Conservation (phyloP, 2,888 invertebrate species). For the Ommatoiulus sabulosus region DNA sequence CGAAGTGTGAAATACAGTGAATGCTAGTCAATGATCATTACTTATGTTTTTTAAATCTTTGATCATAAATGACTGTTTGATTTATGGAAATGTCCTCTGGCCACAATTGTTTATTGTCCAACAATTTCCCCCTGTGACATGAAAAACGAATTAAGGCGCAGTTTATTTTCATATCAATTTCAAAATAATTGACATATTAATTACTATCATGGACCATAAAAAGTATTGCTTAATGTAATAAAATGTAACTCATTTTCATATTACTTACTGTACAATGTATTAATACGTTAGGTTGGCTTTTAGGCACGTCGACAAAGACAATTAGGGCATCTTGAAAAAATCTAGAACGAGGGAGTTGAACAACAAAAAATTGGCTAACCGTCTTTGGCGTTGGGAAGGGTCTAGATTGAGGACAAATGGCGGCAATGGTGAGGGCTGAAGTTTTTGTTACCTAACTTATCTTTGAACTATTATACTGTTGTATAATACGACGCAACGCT, state of each 20-base stretch:
- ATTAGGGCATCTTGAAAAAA: slow-evolving; percentile 52
- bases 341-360: slow-evolving; percentile 51
- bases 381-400: slow-evolving; percentile 47
- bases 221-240: background rate
- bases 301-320: slow-evolving; percentile 47
- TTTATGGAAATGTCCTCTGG: background rate
- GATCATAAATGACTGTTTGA: background rate
- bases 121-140: background rate
- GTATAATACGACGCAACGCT: background rate
- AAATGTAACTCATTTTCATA: background rate
- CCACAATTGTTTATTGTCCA: background rate
- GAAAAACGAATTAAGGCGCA: background rate
- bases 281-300: background rate
- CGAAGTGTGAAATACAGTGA: background rate
- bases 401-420: slow-evolving; percentile 53
- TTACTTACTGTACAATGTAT: background rate
- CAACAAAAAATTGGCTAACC: slow-evolving; percentile 30
- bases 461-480: background rate
- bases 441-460: slow-evolving; percentile 21
- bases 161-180: slow-evolving; percentile 1
- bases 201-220: background rate
- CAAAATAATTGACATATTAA: slow-evolving; percentile 28
- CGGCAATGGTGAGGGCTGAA: background rate
- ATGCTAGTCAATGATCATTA: background rate
- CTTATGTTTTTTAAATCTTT: background rate